phyloP scores from a whole-genome alignment of 2,113 vertebrate species.

The Hystrix cristata region DNA sequence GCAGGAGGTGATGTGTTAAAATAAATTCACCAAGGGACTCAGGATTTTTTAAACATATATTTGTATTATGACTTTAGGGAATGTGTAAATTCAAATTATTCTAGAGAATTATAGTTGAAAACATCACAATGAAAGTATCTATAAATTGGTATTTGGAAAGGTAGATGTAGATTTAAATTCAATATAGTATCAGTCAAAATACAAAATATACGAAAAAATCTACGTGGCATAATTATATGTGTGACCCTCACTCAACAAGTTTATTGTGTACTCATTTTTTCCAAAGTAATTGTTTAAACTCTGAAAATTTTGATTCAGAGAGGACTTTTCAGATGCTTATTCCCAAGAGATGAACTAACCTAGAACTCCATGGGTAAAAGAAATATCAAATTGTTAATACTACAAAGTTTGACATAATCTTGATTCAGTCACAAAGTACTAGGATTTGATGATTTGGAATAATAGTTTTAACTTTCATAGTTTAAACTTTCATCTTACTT shows the following conservation, averaged over 20 bases:
- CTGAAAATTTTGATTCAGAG: conserved; percentile 14
- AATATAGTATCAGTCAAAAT: neutral
- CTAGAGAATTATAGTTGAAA: conserved; percentile 1
- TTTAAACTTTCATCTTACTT: conserved; percentile 61
- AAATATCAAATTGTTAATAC: conserved; percentile 61
- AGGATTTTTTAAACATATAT: conserved; percentile 60
- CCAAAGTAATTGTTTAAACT: conserved; percentile 29
- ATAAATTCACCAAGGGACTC: conserved; percentile 50
- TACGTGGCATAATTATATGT: neutral
- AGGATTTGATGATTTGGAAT: conserved; percentile 60
- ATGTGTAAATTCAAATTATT: conserved; percentile 65
- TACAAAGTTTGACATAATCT: conserved; percentile 59
- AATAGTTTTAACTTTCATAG: conserved; percentile 66
- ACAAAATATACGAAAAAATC: neutral
- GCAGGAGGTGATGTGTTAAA: conserved; percentile 70
- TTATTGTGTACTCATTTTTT: neutral
- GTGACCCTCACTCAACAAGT: neutral
- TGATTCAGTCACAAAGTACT: conserved; percentile 46
- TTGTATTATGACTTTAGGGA: conserved; percentile 63
- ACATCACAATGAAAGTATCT: conserved; percentile 48
- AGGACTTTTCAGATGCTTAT: neutral
- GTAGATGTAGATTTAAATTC: neutral
- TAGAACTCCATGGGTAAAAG: conserved; percentile 57
- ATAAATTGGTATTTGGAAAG: conserved; percentile 18
- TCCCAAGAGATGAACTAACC: conserved; percentile 48